These are phyloP conservation scores for Cathartes aura DNA, from an alignment of 2,113 vertebrate genomes.

Conservation along the genomic window DNA sequence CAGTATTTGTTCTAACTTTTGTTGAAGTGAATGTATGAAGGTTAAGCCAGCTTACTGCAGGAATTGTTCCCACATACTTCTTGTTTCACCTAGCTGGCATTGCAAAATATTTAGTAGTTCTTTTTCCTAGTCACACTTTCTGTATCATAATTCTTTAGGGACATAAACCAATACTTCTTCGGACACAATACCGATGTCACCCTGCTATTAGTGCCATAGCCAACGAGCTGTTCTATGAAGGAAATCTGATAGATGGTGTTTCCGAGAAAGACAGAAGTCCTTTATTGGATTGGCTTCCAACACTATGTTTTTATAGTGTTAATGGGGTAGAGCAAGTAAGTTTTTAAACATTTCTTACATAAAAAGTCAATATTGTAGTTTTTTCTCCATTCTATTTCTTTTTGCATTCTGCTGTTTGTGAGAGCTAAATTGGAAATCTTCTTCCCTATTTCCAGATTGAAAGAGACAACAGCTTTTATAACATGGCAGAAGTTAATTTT, in stretches of 20 bases:
- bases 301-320: slow-evolving; percentile 79
- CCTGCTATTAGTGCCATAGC: slow-evolving; percentile 78
- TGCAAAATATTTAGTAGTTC: not conserved
- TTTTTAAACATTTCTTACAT: not conserved
- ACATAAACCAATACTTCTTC: slow-evolving; percentile 67
- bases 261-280: slow-evolving; percentile 69
- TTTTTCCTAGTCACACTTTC: not conserved
- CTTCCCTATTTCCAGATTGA: slow-evolving; percentile 63
- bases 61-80: not conserved
- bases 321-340: slow-evolving; percentile 78
- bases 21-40: not conserved
- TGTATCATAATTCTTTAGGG: slow-evolving; percentile 54
- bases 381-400: not conserved
- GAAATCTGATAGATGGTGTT: slow-evolving; percentile 73
- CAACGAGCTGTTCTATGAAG: slow-evolving; percentile 79
- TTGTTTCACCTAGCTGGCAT: not conserved
- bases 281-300: slow-evolving; percentile 79
- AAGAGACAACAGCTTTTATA: slow-evolving; percentile 80
- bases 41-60: not conserved
- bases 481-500: slow-evolving; percentile 78
- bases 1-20: not conserved
- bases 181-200: slow-evolving; percentile 83
- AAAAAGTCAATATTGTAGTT: not conserved
- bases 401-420: not conserved
- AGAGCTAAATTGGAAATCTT: not conserved